Evolutionary conservation across 2,888 invertebrate species (phyloP).

Genomic region (Antheraea yamamai): DNA sequence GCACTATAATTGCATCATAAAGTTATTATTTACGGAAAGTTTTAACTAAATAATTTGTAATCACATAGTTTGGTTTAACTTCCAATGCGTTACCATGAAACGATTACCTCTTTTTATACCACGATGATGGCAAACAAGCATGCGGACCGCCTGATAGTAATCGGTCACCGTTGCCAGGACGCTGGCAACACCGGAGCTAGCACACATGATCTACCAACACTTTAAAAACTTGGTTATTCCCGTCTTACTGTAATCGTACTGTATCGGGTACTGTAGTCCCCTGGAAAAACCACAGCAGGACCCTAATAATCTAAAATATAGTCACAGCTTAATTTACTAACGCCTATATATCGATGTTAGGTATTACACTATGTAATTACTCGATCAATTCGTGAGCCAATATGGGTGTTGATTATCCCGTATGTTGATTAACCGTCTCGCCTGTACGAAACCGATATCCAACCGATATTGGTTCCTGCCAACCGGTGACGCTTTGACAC

Average conservation of each 20-base stretch:
- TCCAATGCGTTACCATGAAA: background rate
- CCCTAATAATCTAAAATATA: too few species aligned
- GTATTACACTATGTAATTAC: constrained; percentile 6
- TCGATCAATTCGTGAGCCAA: background rate
- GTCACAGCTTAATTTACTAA: background rate
- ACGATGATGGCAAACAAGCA: too few species aligned
- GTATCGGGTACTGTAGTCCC: too few species aligned
- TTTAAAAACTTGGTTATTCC: too few species aligned
- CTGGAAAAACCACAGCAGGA: too few species aligned
- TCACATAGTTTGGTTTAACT: background rate
- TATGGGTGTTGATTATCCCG: background rate
- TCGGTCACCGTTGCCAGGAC: too few species aligned
- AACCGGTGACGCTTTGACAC: constrained; percentile 8
- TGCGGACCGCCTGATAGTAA: too few species aligned
- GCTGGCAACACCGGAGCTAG: too few species aligned
- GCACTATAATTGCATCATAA: background rate
- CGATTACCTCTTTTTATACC: too few species aligned
- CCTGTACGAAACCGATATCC: background rate
- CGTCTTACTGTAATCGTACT: too few species aligned
- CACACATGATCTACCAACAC: too few species aligned
- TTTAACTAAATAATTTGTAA: background rate
- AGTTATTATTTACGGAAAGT: background rate
- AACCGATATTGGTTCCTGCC: background rate
- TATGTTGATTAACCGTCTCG: constrained; percentile 8
- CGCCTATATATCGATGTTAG: background rate